These are phyloP conservation scores for Rhynchonycteris naso DNA, from an alignment of 2,797 vertebrate genomes.

Conservation along the genomic window DNA sequence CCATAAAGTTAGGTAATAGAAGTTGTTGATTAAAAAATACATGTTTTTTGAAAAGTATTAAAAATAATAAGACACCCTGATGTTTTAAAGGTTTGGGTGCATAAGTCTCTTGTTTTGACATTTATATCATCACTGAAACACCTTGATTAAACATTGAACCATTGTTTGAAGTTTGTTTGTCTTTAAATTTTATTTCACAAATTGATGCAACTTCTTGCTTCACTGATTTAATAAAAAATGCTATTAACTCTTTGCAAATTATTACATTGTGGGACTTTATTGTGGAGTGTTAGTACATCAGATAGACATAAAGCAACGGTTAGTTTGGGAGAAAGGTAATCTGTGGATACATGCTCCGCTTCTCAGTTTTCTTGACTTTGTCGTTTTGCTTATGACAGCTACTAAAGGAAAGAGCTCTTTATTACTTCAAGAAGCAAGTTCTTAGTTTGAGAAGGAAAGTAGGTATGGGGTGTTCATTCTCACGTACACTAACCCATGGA, in stretches of 20 bases:
- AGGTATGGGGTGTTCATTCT: neutral
- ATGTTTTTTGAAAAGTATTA: slow-evolving; percentile 71
- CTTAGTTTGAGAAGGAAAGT: neutral
- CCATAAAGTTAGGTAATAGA: slow-evolving; percentile 73
- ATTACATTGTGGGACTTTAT: slow-evolving; percentile 44
- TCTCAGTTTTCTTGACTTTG: neutral
- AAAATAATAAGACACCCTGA: slow-evolving; percentile 66
- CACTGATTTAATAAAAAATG: slow-evolving; percentile 67
- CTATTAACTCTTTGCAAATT: slow-evolving; percentile 64
- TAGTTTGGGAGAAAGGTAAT: neutral
- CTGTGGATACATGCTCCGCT: neutral
- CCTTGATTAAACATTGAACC: slow-evolving; percentile 71
- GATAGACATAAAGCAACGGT: neutral
- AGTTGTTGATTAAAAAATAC: slow-evolving; percentile 72
- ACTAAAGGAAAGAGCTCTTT: neutral
- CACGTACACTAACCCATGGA: neutral
- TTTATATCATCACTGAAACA: slow-evolving; percentile 56
- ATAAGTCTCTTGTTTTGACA: slow-evolving; percentile 62
- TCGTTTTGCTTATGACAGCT: neutral
- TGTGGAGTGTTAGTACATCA: neutral
- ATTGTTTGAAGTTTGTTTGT: slow-evolving; percentile 63
- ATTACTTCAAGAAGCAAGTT: neutral
- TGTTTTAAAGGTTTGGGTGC: slow-evolving; percentile 56
- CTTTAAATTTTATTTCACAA: slow-evolving; percentile 68
- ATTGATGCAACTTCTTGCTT: slow-evolving; percentile 68